Conservation (phyloP, 2,888 invertebrate species). For the Nephrotoma guestfalica region DNA sequence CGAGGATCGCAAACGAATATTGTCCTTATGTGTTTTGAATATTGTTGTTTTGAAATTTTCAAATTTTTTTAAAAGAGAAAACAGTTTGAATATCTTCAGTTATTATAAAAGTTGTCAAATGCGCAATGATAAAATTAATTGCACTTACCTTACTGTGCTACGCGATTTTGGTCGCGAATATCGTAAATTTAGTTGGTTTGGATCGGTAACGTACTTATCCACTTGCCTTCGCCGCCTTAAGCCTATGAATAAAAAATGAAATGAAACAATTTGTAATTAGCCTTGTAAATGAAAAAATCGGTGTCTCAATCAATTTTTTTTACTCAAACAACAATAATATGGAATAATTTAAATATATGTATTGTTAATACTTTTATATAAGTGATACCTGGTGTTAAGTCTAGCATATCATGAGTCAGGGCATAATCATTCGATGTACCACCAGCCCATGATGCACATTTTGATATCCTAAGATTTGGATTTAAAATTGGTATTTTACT, state of each 20-base stretch:
- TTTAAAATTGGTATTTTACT: conserved; percentile 50
- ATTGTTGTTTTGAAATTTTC: no score
- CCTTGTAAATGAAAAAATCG: background rate
- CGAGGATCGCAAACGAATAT: no score
- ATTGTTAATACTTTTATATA: background rate
- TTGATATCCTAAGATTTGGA: conserved; percentile 44
- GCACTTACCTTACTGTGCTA: conserved; percentile 25
- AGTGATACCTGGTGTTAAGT: conserved; percentile 39
- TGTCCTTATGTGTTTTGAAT: no score
- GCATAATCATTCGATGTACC: conserved; percentile 21
- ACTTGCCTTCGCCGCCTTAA: conserved; percentile 57
- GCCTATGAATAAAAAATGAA: conserved; percentile 32
- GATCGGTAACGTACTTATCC: conserved; percentile 77
- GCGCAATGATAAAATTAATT: background rate
- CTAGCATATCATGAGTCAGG: conserved; percentile 29
- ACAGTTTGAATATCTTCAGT: background rate
- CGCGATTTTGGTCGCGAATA: conserved; percentile 55
- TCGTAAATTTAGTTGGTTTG: conserved; percentile 64
- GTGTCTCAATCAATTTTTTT: background rate
- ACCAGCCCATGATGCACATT: conserved; percentile 57
- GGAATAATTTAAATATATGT: background rate
- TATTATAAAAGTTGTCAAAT: background rate
- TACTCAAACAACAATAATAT: background rate
- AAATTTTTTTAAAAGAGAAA: background rate
- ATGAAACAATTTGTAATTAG: background rate